Evolutionary conservation across 37 sponge, comb jelly and placozoan species (phyloP), one percentile per base, ranked within the genome.

Genomic region (Bolinopsis microptera): DNA sequence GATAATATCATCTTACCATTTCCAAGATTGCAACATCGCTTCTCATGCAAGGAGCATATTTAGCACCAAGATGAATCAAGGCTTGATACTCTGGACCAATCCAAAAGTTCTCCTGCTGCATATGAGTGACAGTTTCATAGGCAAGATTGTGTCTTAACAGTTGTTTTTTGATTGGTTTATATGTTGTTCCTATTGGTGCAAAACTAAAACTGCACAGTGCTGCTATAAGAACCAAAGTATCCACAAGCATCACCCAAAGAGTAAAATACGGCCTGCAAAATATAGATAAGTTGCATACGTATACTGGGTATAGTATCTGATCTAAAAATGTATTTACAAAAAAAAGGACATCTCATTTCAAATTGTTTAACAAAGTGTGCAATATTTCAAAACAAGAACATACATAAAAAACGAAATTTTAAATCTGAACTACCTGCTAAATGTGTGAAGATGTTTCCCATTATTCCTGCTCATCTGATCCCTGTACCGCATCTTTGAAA

Each of bases 11-110:
- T n/a, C 13, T 48, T 13, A 80, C 23, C 22, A 30, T 30, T 23
- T 2, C 37, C 82, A 30, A 8, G 32, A 34, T 8, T 33, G 21
- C 38, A 8, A 21, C 23, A 80, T 80, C 82, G 8, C 32, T 3
- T 30, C 82, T 80, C 82, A 80, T 80, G 38, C 82, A 80, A 32
- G 82, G 82, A 2, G 82, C 35, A 34, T 80, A 80, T 37, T 80
- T 80, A 30, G 82, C 82, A 31, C 82, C 82, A 31, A 80, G 38
- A 34, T 80, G 82, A 21, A 80, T 80, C 35, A 80, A 30, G 38
- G 1, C 37, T 8, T 80, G 23, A 34, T 80, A 80, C 21, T 80
- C 37, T 23, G 82, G 82, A 35, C 82, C 82, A 16, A 80, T 21
- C 82, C 82, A 80, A 30, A 80, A 80, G 82, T 80, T 80, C 35